A percentile compares a stretch with the other conserved stretches of the same genome.
Conservation (phyloP, 1,140 invertebrate species). For the Scaptomyza pallida region DNA sequence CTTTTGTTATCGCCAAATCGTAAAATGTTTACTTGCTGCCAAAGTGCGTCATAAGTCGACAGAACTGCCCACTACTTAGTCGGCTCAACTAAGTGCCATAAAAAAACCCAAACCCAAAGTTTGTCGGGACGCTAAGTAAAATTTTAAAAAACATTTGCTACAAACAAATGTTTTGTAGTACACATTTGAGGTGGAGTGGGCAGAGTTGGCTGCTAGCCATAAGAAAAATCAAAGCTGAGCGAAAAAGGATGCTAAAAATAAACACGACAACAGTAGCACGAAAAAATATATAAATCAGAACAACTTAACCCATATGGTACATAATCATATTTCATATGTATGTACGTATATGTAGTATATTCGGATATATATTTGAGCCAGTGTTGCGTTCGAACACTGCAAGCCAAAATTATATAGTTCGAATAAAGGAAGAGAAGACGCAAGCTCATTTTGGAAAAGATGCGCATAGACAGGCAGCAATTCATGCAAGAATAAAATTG, state of each 20-base stretch:
- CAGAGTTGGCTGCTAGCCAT: background rate
- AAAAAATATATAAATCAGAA: conserved; percentile 37
- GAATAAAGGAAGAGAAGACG: background rate
- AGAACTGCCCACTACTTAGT: conserved; percentile 21
- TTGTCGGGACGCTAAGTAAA: background rate
- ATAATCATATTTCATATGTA: conserved; percentile 47
- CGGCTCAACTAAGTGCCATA: conserved; percentile 2
- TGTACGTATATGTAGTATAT: conserved; percentile 16
- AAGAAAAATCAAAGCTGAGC: conserved; percentile 6
- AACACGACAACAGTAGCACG: background rate
- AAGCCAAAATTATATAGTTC: conserved; percentile 32
- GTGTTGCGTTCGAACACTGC: conserved; percentile 1
- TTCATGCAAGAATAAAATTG: conserved; percentile 66
- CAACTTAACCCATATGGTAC: conserved; percentile 43
- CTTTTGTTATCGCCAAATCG: conserved; percentile 50
- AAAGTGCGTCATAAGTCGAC: conserved; percentile 15
- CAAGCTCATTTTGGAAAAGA: conserved; percentile 43
- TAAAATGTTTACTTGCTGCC: conserved; percentile 53
- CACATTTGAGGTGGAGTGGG: background rate
- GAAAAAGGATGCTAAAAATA: conserved; percentile 1
- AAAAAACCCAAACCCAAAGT: conserved; percentile 12
- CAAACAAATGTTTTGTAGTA: background rate
- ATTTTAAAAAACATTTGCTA: background rate
- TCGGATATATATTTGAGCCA: conserved; percentile 3
- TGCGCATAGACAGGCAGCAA: conserved; percentile 49